Percentiles rank a stretch among this genome's conserved stretches.
These are phyloP conservation scores for Apis florea DNA, from an alignment of 1,140 invertebrate genomes.

Conservation along the genomic window DNA sequence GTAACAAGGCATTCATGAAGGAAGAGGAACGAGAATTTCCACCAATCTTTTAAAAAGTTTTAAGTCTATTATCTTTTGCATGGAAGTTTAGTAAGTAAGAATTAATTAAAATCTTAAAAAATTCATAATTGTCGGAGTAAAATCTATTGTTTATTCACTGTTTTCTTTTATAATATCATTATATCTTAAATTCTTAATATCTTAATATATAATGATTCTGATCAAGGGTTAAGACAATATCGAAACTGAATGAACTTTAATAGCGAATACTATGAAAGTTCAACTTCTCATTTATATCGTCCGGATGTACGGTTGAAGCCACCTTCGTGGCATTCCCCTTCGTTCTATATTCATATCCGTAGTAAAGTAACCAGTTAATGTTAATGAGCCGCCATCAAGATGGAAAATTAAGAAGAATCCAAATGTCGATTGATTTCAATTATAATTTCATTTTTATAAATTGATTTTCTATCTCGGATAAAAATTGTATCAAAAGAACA, in stretches of 20 bases:
- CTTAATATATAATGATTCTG: background rate
- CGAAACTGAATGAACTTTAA: slow-evolving; percentile 38
- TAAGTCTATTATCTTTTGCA: background rate
- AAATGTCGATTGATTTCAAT: slow-evolving; percentile 42
- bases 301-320: slow-evolving; percentile 68
- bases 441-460: background rate
- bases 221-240: slow-evolving; percentile 5
- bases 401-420: slow-evolving; percentile 47
- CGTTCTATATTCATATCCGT: slow-evolving; percentile 64
- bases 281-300: slow-evolving; percentile 66
- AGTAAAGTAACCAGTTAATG: slow-evolving; percentile 62
- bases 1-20: background rate
- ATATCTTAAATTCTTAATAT: no score
- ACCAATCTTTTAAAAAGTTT: background rate
- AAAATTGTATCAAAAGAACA: background rate
- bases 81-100: background rate
- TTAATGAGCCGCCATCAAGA: slow-evolving; percentile 57
- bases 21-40: background rate
- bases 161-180: no score
- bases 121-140: background rate
- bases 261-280: slow-evolving; percentile 56
- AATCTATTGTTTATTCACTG: background rate
- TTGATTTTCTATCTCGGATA: background rate
- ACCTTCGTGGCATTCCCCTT: slow-evolving; percentile 67
- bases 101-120: background rate